Percentiles rank a stretch among this genome's conserved stretches.
Evolutionary conservation across 1,140 invertebrate genomes (phyloP).

Genomic region (Trissolcus basalis): DNA sequence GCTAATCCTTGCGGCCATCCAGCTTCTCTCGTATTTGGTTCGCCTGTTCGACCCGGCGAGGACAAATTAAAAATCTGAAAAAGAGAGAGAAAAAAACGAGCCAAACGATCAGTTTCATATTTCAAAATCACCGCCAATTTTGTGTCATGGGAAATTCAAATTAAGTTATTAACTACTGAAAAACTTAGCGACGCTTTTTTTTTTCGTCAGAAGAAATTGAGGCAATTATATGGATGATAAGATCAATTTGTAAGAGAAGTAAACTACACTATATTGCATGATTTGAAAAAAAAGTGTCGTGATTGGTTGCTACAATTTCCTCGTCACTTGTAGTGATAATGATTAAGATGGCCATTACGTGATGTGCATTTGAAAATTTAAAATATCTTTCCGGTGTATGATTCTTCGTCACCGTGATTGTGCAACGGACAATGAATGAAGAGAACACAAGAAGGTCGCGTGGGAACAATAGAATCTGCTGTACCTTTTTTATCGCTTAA

Average conservation of each 20-base stretch:
- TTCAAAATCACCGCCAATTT: no score
- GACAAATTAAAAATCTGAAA: constrained; percentile 92
- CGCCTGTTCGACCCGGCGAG: constrained; percentile 78
- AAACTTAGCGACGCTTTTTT: no score
- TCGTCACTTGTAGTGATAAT: constrained; percentile 15
- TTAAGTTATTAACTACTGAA: no score
- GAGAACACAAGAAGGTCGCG: constrained; percentile 23
- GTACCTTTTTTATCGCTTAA: constrained; percentile 25
- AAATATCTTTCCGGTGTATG: constrained; percentile 38
- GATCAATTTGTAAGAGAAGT: no score
- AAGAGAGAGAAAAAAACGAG: no score
- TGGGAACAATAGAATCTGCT: constrained; percentile 35
- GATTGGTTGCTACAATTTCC: constrained; percentile 4
- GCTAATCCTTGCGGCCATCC: constrained; percentile 92
- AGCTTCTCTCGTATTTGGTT: constrained; percentile 84
- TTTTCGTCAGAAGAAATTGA: not conserved
- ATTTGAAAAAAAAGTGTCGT: not conserved
- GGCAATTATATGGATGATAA: not conserved
- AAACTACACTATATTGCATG: not conserved
- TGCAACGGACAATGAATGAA: constrained; percentile 32
- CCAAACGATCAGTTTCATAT: no score
- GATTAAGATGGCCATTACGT: constrained; percentile 1
- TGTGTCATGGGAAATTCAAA: no score
- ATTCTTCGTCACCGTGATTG: constrained; percentile 28
- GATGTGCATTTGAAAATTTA: constrained; percentile 15